Conservation (phyloP, 2,113 vertebrate species). For the Eulemur macaco region DNA sequence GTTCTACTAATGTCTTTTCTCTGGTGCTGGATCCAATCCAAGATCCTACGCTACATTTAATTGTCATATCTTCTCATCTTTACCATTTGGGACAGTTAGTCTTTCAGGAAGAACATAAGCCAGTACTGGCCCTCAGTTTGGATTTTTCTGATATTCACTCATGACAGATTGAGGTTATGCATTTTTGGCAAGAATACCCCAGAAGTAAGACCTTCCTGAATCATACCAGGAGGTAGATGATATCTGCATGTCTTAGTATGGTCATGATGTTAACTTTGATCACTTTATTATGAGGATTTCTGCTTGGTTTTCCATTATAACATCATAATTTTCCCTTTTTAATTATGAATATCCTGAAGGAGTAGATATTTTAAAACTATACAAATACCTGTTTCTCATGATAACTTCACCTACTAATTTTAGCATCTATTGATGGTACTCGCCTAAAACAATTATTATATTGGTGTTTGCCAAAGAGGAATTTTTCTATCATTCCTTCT, state of each 20-base stretch:
- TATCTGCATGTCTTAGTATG: background rate
- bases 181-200: background rate
- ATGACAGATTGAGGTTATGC: background rate
- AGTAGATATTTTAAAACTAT: slow-evolving; percentile 15
- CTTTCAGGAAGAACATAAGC: background rate
- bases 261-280: background rate
- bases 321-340: background rate
- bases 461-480: background rate
- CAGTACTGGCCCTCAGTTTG: background rate
- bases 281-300: background rate
- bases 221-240: background rate
- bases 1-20: background rate
- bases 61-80: background rate
- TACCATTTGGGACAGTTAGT: background rate
- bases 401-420: background rate
- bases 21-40: background rate
- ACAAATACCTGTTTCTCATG: slow-evolving; percentile 2
- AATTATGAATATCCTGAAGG: slow-evolving; percentile 1
- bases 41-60: background rate
- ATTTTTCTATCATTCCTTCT: background rate
- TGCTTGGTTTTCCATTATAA: background rate
- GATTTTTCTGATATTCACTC: background rate
- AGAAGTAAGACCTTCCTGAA: background rate
- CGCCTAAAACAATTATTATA: background rate
- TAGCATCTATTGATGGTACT: background rate